Percentiles rank a stretch among this genome's conserved stretches.
phyloP scores from a whole-genome alignment of 2,888 invertebrate species.

The Epinotia nisella region DNA sequence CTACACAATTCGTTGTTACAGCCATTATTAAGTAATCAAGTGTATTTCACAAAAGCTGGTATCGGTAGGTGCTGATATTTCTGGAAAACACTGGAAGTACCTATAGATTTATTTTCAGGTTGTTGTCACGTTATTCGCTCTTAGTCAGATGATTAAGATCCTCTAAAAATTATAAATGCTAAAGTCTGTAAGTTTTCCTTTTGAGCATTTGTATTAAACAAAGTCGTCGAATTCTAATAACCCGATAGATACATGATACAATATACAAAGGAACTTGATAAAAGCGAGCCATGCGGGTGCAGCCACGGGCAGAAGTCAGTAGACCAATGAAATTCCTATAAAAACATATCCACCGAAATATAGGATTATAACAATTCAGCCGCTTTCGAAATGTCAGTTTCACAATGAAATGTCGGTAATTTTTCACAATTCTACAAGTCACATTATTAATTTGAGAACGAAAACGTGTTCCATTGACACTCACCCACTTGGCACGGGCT shows the following conservation, averaged over 20 bases:
- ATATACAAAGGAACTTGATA: background rate
- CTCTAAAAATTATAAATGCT: too few relatives aligned
- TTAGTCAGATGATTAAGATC: too few relatives aligned
- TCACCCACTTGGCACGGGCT: constrained; percentile 78
- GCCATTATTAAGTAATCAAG: too few relatives aligned
- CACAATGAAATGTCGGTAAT: constrained; percentile 6
- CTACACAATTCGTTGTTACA: too few relatives aligned
- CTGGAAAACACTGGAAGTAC: too few relatives aligned
- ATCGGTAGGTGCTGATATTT: too few relatives aligned
- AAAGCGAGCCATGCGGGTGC: background rate
- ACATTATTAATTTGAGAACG: constrained; percentile 40
- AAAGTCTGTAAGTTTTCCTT: background rate
- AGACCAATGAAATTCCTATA: background rate
- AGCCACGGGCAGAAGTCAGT: background rate
- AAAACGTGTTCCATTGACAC: constrained; percentile 67
- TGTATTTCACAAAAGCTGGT: too few relatives aligned
- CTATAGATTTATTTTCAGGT: too few relatives aligned
- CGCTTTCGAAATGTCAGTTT: constrained; percentile 29
- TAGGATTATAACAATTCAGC: constrained; percentile 14
- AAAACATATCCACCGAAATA: background rate
- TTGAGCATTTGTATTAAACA: background rate
- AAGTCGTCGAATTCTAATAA: background rate
- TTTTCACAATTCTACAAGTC: constrained; percentile 31
- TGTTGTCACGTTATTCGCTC: too few relatives aligned
- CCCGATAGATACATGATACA: background rate